phyloP scores from a whole-genome alignment of 2,888 invertebrate genomes.

The Philhelius pedissequus region DNA sequence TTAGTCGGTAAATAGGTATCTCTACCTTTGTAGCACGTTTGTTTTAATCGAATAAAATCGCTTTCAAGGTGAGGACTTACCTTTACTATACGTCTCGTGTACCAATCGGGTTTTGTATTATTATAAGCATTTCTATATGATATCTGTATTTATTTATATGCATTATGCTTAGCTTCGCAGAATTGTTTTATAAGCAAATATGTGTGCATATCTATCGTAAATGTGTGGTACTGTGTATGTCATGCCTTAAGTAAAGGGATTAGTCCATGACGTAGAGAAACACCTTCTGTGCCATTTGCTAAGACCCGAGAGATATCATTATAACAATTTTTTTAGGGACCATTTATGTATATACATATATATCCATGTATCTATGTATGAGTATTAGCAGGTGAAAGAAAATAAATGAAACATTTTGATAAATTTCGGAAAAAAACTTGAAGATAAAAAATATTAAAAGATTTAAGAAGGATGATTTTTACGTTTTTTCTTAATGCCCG shows the following conservation, averaged over 20 bases:
- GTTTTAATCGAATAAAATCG: slow-evolving; percentile 46
- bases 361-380: too few species aligned
- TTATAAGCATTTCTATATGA: neutral
- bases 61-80: slow-evolving; percentile 42
- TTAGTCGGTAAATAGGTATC: too few species aligned
- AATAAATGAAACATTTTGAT: neutral
- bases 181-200: neutral
- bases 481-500: too few species aligned
- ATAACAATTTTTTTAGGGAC: neutral
- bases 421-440: too few species aligned
- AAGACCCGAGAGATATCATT: neutral
- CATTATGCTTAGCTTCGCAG: neutral
- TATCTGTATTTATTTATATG: neutral
- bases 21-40: too few species aligned
- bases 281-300: neutral
- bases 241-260: neutral
- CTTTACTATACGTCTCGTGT: slow-evolving; percentile 1
- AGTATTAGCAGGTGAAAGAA: neutral
- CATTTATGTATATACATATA: neutral
- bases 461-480: too few species aligned
- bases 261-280: neutral
- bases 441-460: too few species aligned
- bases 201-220: neutral
- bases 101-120: neutral
- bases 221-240: neutral